Percentiles rank a stretch among this genome's conserved stretches.
Conservation (phyloP, 2,888 invertebrate genomes). For the Aspidiotus rigidus region DNA sequence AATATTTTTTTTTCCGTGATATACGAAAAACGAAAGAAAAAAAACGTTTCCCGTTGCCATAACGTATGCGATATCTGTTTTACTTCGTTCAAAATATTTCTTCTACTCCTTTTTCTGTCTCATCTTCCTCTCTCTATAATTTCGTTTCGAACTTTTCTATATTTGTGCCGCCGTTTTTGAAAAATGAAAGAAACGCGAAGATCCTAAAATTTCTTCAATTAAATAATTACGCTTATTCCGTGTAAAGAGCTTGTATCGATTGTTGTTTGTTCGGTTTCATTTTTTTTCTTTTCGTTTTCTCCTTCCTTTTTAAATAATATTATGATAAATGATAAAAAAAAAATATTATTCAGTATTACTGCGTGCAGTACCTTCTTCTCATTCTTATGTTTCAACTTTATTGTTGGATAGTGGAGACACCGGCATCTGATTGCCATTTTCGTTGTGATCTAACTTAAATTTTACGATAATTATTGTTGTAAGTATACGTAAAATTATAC, state of each 20-base stretch:
- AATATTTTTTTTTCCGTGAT: no score
- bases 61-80: no score
- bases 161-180: no score
- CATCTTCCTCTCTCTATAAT: no score
- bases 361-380: no score
- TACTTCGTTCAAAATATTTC: no score
- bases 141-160: no score
- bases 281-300: not conserved
- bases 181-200: not conserved
- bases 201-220: slow-evolving; percentile 17
- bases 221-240: slow-evolving; percentile 30
- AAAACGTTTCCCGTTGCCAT: no score
- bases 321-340: not conserved
- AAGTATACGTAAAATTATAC: slow-evolving; percentile 17
- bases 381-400: not conserved
- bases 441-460: not conserved
- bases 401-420: slow-evolving; percentile 1
- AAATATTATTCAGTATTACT: not conserved
- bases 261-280: slow-evolving; percentile 9
- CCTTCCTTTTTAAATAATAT: not conserved
- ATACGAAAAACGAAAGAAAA: no score
- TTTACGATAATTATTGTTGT: slow-evolving; percentile 10
- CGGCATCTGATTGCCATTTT: slow-evolving; percentile 2
- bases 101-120: no score
- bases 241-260: slow-evolving; percentile 30